Evolutionary conservation across 1,140 invertebrate genomes (phyloP).

Genomic region (Alviniconcha marisindica): DNA sequence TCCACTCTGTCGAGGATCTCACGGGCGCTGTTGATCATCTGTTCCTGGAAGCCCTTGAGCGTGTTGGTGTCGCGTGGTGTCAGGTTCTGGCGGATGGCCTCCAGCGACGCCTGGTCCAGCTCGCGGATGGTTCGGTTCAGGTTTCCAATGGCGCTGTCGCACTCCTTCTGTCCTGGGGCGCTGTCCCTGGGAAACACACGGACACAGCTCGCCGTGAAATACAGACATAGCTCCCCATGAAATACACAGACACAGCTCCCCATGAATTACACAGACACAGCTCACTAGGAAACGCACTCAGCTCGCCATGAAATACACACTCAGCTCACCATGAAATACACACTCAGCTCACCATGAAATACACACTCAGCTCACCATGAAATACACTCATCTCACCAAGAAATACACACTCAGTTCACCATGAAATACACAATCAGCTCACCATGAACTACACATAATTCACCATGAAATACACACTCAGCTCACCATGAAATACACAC

Average conservation of each 20-base stretch:
- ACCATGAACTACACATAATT: too few species aligned
- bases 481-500: too few species aligned
- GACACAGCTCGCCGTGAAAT: neutral
- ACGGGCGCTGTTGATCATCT: slow-evolving; percentile 80
- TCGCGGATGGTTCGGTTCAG: slow-evolving; percentile 86
- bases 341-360: too few species aligned
- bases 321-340: neutral
- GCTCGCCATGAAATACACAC: neutral
- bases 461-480: too few species aligned
- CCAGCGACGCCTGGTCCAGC: slow-evolving; percentile 91
- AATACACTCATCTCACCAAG: too few species aligned
- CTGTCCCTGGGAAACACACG: slow-evolving; percentile 83
- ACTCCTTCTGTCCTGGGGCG: slow-evolving; percentile 96
- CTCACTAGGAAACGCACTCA: too few species aligned
- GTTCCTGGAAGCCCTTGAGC: slow-evolving; percentile 85
- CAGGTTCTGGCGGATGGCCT: slow-evolving; percentile 90
- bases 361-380: too few species aligned
- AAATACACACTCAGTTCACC: too few species aligned
- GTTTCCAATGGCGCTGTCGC: slow-evolving; percentile 89
- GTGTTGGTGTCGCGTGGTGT: slow-evolving; percentile 85
- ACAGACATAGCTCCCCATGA: neutral
- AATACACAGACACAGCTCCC: neutral
- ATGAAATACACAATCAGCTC: too few species aligned
- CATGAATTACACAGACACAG: too few species aligned
- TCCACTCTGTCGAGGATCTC: slow-evolving; percentile 83